Percentiles rank a stretch among this genome's conserved stretches.
Conservation (phyloP, 2,113 vertebrate genomes). For the Lepisosteus oculatus region DNA sequence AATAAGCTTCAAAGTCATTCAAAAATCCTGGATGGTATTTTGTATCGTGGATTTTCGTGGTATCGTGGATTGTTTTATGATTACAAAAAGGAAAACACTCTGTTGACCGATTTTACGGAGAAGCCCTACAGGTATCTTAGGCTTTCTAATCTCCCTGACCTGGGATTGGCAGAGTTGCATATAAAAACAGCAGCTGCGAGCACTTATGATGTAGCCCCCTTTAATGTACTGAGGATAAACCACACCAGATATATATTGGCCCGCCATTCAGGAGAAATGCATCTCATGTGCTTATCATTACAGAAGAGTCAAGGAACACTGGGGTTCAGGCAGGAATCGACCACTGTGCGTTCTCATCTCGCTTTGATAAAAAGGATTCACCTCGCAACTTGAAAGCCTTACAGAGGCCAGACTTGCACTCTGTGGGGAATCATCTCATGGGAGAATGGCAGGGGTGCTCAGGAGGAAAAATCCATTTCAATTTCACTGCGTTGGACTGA, state of each 20-base stretch:
- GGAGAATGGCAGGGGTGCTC: neutral
- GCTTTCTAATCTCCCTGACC: slow-evolving; percentile 1
- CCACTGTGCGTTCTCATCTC: neutral
- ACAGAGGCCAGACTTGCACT: neutral
- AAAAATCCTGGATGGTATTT: too few species aligned
- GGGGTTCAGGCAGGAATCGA: slow-evolving; percentile 2
- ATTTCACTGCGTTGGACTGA: neutral
- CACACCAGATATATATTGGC: slow-evolving; percentile 55
- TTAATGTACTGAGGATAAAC: slow-evolving; percentile 45
- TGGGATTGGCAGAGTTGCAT: slow-evolving; percentile 3
- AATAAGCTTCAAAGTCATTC: too few species aligned
- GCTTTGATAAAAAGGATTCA: slow-evolving; percentile 4
- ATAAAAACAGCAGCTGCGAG: slow-evolving; percentile 56
- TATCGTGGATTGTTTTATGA: too few species aligned
- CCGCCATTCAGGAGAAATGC: slow-evolving; percentile 51
- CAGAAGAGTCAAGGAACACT: slow-evolving; percentile 52
- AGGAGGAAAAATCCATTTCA: slow-evolving; percentile 2
- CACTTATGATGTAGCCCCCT: slow-evolving; percentile 41
- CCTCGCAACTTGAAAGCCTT: slow-evolving; percentile 16
- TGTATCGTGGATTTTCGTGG: too few species aligned
- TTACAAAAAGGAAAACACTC: too few species aligned
- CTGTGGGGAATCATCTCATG: neutral
- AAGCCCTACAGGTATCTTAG: too few species aligned
- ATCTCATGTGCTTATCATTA: slow-evolving; percentile 48
- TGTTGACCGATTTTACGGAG: too few species aligned